A percentile compares a stretch with the other conserved stretches of the same genome.
phyloP scores from a whole-genome alignment of 2,113 vertebrate genomes.

The Perca fluviatilis region DNA sequence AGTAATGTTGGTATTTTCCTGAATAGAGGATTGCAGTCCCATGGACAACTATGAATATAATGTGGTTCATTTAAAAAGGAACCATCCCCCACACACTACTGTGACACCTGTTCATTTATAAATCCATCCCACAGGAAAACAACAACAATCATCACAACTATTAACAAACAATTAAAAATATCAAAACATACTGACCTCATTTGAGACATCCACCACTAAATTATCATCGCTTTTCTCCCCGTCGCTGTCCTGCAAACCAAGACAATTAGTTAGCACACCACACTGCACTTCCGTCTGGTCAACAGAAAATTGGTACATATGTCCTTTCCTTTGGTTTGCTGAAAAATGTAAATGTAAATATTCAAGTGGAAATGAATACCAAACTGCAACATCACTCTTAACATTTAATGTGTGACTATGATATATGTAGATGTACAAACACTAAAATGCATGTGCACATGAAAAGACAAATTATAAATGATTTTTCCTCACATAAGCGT shows the following conservation, averaged over 20 bases:
- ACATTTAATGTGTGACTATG: neutral
- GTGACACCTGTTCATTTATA: neutral
- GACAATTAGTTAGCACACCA: constrained; percentile 15
- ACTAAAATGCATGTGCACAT: neutral
- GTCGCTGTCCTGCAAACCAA: constrained; percentile 91
- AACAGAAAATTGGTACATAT: neutral
- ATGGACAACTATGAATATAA: neutral
- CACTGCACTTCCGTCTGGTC: neutral
- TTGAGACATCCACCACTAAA: constrained; percentile 96
- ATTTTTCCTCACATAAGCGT: neutral
- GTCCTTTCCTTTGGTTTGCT: neutral
- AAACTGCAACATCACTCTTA: neutral
- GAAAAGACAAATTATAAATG: neutral
- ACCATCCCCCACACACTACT: neutral
- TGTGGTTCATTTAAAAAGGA: constrained; percentile 12
- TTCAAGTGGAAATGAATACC: neutral
- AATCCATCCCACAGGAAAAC: neutral
- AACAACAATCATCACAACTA: neutral
- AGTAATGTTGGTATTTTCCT: constrained; percentile 3
- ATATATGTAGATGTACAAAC: neutral
- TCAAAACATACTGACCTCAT: constrained; percentile 84
- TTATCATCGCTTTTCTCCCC: constrained; percentile 97
- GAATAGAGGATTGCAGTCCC: neutral
- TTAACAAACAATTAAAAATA: neutral
- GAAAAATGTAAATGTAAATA: neutral